These are phyloP conservation scores for Augochlorella aurata DNA, from an alignment of 2,888 invertebrate genomes.

Conservation along the genomic window DNA sequence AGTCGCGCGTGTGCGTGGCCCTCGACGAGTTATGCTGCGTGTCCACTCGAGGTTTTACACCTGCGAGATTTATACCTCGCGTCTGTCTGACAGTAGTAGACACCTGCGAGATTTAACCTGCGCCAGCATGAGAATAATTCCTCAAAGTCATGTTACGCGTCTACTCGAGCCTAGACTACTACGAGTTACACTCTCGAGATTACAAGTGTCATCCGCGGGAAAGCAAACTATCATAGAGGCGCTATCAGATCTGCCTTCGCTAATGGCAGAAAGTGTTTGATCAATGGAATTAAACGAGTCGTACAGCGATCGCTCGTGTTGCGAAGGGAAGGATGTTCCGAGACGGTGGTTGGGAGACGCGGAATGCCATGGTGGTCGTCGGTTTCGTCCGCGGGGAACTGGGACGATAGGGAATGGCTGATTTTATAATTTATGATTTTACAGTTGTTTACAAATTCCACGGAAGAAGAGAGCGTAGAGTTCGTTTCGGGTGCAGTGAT, in stretches of 20 bases:
- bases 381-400: too few species aligned
- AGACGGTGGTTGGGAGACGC: too few species aligned
- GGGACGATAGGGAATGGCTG: too few species aligned
- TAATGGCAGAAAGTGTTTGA: neutral
- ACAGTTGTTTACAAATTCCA: too few species aligned
- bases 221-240: neutral
- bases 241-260: neutral
- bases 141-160: constrained; percentile 3
- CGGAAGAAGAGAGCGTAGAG: too few species aligned
- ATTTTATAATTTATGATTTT: too few species aligned
- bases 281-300: neutral
- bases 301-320: too few species aligned
- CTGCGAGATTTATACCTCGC: neutral
- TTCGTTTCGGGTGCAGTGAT: too few species aligned
- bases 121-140: neutral
- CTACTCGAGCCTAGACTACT: neutral
- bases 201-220: neutral
- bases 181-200: neutral
- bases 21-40: neutral
- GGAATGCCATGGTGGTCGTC: too few species aligned
- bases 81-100: neutral
- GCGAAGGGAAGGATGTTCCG: too few species aligned
- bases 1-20: neutral
- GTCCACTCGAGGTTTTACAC: constrained; percentile 5
- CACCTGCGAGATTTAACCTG: constrained; percentile 1